Conservation (phyloP, 2,888 invertebrate genomes). For the Orthosia incerta region DNA sequence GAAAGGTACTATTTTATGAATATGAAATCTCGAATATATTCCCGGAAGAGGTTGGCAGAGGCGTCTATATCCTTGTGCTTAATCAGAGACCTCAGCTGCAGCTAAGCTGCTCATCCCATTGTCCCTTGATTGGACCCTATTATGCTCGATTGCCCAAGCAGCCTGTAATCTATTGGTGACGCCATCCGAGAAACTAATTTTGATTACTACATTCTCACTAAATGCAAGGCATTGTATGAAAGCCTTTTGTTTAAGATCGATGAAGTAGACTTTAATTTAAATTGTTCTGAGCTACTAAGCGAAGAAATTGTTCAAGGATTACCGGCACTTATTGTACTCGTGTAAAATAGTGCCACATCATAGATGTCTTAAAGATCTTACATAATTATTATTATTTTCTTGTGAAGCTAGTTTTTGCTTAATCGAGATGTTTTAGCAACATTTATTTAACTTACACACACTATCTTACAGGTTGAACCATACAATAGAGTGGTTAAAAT, state of each 20-base stretch:
- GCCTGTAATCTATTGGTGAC: conserved; percentile 18
- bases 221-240: conserved; percentile 15
- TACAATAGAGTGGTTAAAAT: too few relatives aligned
- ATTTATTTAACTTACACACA: too few relatives aligned
- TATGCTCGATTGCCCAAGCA: not conserved
- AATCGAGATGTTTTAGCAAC: too few relatives aligned
- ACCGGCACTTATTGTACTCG: not conserved
- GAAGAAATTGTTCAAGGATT: not conserved
- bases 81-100: conserved; percentile 8
- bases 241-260: conserved; percentile 13
- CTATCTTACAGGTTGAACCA: too few relatives aligned
- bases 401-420: too few relatives aligned
- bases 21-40: not conserved
- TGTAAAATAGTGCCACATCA: not conserved
- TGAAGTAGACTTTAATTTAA: conserved; percentile 17
- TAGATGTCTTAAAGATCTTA: not conserved
- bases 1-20: too few relatives aligned
- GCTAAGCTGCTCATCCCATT: conserved; percentile 9
- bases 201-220: conserved; percentile 23
- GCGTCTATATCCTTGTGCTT: not conserved
- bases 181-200: conserved; percentile 49
- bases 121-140: conserved; percentile 3
- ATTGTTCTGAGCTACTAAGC: not conserved
- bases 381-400: too few relatives aligned
- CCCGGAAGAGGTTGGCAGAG: not conserved